These are phyloP conservation scores for Shargacucullia verbasci DNA, from an alignment of 2,888 invertebrate species.

Conservation along the genomic window DNA sequence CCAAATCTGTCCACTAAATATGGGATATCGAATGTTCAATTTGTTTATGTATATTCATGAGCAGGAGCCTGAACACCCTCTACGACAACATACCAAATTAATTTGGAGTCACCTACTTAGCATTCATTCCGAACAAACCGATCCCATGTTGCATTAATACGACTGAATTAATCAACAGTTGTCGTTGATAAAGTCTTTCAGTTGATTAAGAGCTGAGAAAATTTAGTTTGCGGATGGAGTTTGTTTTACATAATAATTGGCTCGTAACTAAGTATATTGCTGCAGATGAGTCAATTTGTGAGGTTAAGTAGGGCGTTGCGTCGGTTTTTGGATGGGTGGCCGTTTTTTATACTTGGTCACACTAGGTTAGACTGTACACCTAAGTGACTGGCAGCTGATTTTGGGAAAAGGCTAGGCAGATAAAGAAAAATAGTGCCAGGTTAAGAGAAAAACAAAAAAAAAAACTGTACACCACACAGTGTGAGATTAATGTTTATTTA, in stretches of 20 bases:
- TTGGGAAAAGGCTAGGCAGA: too few relatives aligned
- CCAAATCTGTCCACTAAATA: slow-evolving; percentile 39
- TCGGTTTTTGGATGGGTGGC: too few relatives aligned
- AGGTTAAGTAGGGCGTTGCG: too few relatives aligned
- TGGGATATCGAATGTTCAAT: slow-evolving; percentile 52
- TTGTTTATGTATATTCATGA: slow-evolving; percentile 69
- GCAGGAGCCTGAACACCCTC: slow-evolving; percentile 53
- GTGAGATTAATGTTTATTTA: too few relatives aligned
- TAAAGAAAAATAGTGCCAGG: too few relatives aligned
- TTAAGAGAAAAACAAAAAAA: too few relatives aligned
- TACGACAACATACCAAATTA: slow-evolving; percentile 74
- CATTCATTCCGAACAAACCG: slow-evolving; percentile 73
- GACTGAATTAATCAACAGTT: slow-evolving; percentile 66
- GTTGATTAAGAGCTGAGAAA: slow-evolving; percentile 47
- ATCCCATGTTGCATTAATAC: slow-evolving; percentile 66
- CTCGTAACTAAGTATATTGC: too few relatives aligned
- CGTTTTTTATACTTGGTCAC: too few relatives aligned
- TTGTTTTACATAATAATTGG: slow-evolving; percentile 44
- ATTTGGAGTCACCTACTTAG: slow-evolving; percentile 75
- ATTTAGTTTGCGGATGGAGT: slow-evolving; percentile 30
- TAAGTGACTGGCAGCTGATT: too few relatives aligned
- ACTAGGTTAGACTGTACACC: too few relatives aligned
- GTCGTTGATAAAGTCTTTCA: slow-evolving; percentile 54
- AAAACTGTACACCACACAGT: too few relatives aligned
- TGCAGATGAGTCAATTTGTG: too few relatives aligned